phyloP scores from a whole-genome alignment of 2,113 vertebrate species.

The Anser brachyrhynchus region DNA sequence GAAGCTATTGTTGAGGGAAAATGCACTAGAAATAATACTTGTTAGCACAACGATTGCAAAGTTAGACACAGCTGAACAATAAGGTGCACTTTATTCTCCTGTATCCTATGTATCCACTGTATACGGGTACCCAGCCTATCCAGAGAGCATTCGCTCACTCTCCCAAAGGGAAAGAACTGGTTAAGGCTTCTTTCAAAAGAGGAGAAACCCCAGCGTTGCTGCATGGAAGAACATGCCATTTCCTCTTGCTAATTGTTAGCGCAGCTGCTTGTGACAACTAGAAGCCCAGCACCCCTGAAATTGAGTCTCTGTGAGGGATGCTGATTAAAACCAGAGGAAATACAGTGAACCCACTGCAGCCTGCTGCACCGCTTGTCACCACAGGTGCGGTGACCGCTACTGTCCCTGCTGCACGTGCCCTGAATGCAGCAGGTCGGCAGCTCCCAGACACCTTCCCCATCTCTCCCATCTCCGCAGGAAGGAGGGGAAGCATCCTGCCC shows the following conservation, averaged over 20 bases:
- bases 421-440: background rate
- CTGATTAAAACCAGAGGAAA: background rate
- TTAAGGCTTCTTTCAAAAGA: background rate
- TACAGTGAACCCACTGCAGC: background rate
- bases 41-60: background rate
- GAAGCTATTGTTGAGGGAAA: background rate
- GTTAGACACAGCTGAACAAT: background rate
- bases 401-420: fast-evolving
- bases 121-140: background rate
- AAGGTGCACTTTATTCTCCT: background rate
- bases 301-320: fast-evolving
- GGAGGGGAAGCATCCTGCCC: background rate
- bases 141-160: background rate
- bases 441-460: fast-evolving
- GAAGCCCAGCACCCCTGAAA: background rate
- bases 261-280: background rate
- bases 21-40: background rate
- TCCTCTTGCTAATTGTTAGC: background rate
- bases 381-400: background rate
- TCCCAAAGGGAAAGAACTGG: background rate
- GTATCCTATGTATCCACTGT: too few relatives aligned
- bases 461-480: background rate
- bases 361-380: background rate
- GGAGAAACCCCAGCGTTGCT: background rate
- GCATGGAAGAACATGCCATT: background rate